Percentiles rank a stretch among this genome's conserved stretches.
phyloP scores from a whole-genome alignment of 1,140 invertebrate genomes.

The Tetragonula clypearis region DNA sequence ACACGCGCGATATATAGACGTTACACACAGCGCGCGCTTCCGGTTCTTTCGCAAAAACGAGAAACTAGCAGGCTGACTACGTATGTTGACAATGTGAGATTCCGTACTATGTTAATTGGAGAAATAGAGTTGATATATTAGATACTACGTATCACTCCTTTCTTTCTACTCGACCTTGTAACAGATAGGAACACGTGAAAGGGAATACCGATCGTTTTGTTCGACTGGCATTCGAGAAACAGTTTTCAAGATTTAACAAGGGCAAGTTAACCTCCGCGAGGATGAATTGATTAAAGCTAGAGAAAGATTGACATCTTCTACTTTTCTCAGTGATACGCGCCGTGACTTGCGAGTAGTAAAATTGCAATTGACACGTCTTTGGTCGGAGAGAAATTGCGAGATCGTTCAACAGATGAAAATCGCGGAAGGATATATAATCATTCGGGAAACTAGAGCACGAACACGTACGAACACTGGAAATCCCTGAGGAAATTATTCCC shows the following conservation, averaged over 20 bases:
- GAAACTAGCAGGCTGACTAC: neutral
- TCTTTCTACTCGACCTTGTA: constrained; percentile 5
- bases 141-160: neutral
- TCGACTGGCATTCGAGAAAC: neutral
- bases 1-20: neutral
- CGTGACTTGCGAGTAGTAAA: no score
- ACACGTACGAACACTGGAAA: no score
- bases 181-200: neutral
- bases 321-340: neutral
- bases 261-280: neutral
- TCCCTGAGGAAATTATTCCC: no score
- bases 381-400: no score
- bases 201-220: constrained; percentile 10
- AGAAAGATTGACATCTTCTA: neutral
- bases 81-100: neutral
- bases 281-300: neutral
- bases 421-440: no score
- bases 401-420: no score
- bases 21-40: neutral
- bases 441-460: no score
- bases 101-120: neutral
- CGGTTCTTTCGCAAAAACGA: neutral
- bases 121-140: neutral
- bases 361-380: no score
- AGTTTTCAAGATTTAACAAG: neutral